Conservation (phyloP, 2,888 invertebrate species). For the Sclerodermus sp. region DNA sequence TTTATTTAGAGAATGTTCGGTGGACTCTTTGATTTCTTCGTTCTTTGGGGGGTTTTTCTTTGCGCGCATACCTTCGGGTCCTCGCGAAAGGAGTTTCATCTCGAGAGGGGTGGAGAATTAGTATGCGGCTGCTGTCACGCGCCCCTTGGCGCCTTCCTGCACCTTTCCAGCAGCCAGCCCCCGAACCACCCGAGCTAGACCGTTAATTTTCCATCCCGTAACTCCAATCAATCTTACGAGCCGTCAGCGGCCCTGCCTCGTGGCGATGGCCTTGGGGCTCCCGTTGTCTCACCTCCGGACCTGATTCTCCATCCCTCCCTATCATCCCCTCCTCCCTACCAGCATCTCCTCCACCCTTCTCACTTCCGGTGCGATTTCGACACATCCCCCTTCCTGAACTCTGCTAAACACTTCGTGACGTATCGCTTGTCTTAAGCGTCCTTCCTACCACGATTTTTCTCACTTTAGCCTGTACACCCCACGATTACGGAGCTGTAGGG, state of each 20-base stretch:
- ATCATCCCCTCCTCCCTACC: slow-evolving; percentile 4
- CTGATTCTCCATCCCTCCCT: slow-evolving; percentile 24
- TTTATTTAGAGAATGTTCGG: too few species aligned
- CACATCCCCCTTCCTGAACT: too few species aligned
- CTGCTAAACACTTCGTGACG: too few species aligned
- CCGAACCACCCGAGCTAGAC: slow-evolving; percentile 38
- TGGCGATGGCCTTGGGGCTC: slow-evolving; percentile 20
- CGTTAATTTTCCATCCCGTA: slow-evolving; percentile 57
- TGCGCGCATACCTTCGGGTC: too few species aligned
- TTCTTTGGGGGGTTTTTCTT: too few species aligned
- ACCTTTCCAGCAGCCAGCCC: slow-evolving; percentile 30
- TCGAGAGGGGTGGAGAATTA: slow-evolving; percentile 32
- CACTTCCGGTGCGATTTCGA: too few species aligned
- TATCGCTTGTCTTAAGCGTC: too few species aligned
- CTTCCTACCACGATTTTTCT: too few species aligned
- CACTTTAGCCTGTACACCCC: too few species aligned
- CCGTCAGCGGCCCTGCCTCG: slow-evolving; percentile 47
- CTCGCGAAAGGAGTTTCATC: neutral
- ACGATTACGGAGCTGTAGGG: too few species aligned
- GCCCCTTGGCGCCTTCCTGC: slow-evolving; percentile 32
- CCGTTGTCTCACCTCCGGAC: slow-evolving; percentile 24
- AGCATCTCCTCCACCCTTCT: too few species aligned
- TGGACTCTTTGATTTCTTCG: too few species aligned
- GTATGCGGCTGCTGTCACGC: slow-evolving; percentile 52
- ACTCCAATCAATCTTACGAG: slow-evolving; percentile 55